phyloP scores from a whole-genome alignment of 2,888 invertebrate genomes.

The Prostheceraeus crozeri region DNA sequence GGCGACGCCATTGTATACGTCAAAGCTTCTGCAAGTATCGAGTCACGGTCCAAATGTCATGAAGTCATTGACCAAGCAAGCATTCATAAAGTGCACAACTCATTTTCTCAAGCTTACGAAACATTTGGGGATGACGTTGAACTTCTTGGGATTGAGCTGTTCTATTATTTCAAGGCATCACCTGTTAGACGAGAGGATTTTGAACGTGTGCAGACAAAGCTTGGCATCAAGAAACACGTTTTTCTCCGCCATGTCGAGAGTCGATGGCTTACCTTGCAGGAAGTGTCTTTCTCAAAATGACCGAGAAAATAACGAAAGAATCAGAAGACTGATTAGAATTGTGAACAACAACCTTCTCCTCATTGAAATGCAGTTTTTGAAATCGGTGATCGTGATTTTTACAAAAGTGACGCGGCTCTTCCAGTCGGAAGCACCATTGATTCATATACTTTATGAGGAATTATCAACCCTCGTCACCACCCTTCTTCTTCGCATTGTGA shows the following conservation, averaged over 20 bases:
- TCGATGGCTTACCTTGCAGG: slow-evolving; percentile 15
- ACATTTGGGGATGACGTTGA: slow-evolving; percentile 6
- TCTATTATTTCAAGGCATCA: slow-evolving; percentile 3
- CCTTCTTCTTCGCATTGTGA: slow-evolving; percentile 2
- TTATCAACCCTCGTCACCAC: slow-evolving; percentile 1
- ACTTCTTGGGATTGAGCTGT: slow-evolving; percentile 11
- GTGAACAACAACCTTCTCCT: slow-evolving; percentile 1
- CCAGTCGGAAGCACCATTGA: slow-evolving; percentile 6
- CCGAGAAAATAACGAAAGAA: slow-evolving; percentile 4
- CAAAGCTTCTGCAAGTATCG: slow-evolving; percentile 10
- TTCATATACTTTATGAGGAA: slow-evolving; percentile 15
- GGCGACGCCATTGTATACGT: background rate
- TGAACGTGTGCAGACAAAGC: background rate
- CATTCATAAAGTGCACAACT: slow-evolving; percentile 16
- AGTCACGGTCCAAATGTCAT: slow-evolving; percentile 13
- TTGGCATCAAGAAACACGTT: slow-evolving; percentile 8
- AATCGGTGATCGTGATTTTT: background rate
- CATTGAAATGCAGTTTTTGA: slow-evolving; percentile 11
- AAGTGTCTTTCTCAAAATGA: slow-evolving; percentile 1
- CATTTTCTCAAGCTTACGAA: background rate
- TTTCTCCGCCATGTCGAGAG: slow-evolving; percentile 10
- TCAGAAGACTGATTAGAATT: slow-evolving; percentile 1
- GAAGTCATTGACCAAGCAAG: background rate
- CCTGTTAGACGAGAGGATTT: slow-evolving; percentile 20
- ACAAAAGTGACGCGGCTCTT: slow-evolving; percentile 7